A percentile compares a stretch with the other conserved stretches of the same genome.
Conservation (phyloP, 2,888 invertebrate species). For the Andrena hattorfiana region DNA sequence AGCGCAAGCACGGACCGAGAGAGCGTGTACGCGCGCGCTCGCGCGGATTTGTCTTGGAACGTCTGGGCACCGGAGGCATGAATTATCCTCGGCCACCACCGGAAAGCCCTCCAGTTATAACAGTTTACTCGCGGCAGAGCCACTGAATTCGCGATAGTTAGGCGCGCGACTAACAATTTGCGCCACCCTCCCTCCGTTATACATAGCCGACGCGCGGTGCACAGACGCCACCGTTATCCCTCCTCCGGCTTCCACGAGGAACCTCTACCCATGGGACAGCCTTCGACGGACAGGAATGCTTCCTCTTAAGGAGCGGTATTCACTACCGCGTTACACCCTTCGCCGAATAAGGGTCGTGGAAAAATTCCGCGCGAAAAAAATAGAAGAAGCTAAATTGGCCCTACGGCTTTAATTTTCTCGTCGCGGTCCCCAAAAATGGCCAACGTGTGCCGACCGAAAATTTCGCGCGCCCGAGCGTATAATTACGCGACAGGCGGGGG, state of each 20-base stretch:
- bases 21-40: conserved; percentile 31
- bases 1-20: conserved; percentile 29
- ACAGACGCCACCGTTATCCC: conserved; percentile 8
- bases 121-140: conserved; percentile 49
- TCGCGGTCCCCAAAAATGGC: background rate
- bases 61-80: conserved; percentile 19
- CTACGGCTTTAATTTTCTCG: background rate
- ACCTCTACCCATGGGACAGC: background rate
- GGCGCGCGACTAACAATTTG: conserved; percentile 44
- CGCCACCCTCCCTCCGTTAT: conserved; percentile 8
- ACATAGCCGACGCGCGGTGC: background rate
- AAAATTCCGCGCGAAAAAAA: background rate
- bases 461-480: conserved; percentile 27
- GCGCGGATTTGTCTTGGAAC: conserved; percentile 42
- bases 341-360: background rate
- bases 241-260: background rate
- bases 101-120: conserved; percentile 61
- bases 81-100: conserved; percentile 43
- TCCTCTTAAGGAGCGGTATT: conserved; percentile 1
- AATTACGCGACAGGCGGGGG: conserved; percentile 36
- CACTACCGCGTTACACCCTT: background rate
- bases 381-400: background rate
- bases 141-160: conserved; percentile 49
- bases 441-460: background rate
- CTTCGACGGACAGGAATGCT: background rate